Evolutionary conservation across 1,140 invertebrate genomes (phyloP).

Genomic region (Bacillus rossius): DNA sequence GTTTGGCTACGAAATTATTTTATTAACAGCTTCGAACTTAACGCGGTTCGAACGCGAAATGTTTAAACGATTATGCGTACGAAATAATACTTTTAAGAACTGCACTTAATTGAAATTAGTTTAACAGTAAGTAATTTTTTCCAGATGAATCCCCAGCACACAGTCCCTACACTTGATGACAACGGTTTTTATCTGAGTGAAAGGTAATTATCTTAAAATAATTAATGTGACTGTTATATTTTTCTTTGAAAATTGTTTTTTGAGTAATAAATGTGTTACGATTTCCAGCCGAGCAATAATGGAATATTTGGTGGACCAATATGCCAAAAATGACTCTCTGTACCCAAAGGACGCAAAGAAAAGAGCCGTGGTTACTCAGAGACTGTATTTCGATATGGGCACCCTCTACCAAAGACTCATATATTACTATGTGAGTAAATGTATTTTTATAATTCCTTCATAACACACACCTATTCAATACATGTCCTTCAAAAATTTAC

Average conservation of each 20-base stretch:
- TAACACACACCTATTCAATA: neutral
- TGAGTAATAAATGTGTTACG: neutral
- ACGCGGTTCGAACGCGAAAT: too few relatives aligned
- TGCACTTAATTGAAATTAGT: too few relatives aligned
- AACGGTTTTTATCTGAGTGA: slow-evolving; percentile 58
- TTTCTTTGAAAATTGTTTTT: neutral
- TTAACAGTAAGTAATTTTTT: too few relatives aligned
- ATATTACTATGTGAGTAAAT: slow-evolving; percentile 42
- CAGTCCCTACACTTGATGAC: slow-evolving; percentile 61
- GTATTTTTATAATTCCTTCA: neutral
- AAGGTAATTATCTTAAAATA: slow-evolving; percentile 38
- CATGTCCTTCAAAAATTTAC: neutral
- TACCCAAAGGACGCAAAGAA: slow-evolving; percentile 62
- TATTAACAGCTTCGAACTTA: too few relatives aligned
- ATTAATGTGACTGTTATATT: neutral
- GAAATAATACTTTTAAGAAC: too few relatives aligned
- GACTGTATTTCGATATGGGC: too few relatives aligned
- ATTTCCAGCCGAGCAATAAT: slow-evolving; percentile 59
- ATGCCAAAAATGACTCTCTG: slow-evolving; percentile 59
- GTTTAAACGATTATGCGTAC: too few relatives aligned
- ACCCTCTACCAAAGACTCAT: slow-evolving; percentile 56
- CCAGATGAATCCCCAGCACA: slow-evolving; percentile 61
- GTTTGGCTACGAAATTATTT: too few relatives aligned
- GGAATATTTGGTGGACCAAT: slow-evolving; percentile 62
- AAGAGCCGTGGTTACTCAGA: slow-evolving; percentile 63